phyloP scores from a whole-genome alignment of 2,113 vertebrate genomes.

The Brienomyrus brachyistius region DNA sequence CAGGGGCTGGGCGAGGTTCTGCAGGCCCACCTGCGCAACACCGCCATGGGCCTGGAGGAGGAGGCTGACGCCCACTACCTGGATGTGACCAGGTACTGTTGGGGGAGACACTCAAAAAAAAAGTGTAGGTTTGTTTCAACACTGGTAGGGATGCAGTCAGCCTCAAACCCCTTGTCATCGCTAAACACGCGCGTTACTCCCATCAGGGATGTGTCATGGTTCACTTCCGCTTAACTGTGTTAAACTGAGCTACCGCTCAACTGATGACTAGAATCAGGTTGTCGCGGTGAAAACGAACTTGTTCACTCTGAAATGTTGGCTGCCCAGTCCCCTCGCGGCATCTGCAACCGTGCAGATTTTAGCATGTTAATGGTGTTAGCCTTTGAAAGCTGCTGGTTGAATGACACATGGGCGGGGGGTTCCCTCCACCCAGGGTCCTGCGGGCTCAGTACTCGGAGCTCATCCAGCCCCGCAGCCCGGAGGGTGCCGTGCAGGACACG shows the following conservation, averaged over 20 bases:
- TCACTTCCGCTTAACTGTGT: neutral
- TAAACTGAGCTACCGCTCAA: neutral
- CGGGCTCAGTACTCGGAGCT: conserved; percentile 90
- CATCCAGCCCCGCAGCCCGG: conserved; percentile 83
- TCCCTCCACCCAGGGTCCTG: conserved; percentile 64
- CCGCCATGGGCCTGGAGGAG: conserved; percentile 77
- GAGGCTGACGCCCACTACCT: conserved; percentile 81
- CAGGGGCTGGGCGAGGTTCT: conserved; percentile 80
- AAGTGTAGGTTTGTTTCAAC: too few relatives aligned
- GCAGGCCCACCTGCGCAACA: conserved; percentile 72
- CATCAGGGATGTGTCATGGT: neutral
- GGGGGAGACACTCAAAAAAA: neutral
- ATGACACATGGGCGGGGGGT: neutral
- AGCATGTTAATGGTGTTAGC: neutral
- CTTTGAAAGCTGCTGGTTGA: neutral
- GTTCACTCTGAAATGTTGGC: neutral
- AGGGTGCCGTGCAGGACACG: conserved; percentile 78
- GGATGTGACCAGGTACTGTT: conserved; percentile 75
- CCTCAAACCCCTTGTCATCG: too few relatives aligned
- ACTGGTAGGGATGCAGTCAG: too few relatives aligned
- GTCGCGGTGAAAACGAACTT: neutral
- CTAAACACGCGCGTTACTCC: neutral
- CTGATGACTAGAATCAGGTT: neutral
- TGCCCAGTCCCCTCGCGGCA: neutral
- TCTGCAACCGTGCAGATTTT: neutral